Evolutionary conservation across 2,113 vertebrate genomes (phyloP).

Genomic region (Turdus rufiventris): DNA sequence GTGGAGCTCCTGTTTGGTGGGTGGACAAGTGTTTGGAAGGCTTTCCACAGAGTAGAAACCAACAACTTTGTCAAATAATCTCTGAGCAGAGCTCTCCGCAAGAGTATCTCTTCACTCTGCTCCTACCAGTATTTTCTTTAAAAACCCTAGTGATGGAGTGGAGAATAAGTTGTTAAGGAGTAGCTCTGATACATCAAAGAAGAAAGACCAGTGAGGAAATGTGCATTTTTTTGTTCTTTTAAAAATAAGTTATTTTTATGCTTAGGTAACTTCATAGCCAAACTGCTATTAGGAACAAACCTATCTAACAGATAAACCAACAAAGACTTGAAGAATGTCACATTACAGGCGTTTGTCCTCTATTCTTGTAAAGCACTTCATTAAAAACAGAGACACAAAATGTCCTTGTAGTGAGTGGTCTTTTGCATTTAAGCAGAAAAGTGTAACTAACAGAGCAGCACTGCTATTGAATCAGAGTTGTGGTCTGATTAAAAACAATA

Average conservation of each 20-base stretch:
- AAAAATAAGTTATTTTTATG: background rate
- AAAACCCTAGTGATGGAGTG: background rate
- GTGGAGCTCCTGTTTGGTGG: background rate
- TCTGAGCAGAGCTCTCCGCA: background rate
- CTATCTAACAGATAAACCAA: background rate
- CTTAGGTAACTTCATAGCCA: background rate
- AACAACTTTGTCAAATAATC: background rate
- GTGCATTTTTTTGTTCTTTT: accelerated
- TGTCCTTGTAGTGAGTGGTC: background rate
- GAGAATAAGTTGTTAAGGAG: background rate
- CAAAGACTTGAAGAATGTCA: background rate
- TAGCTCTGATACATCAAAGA: background rate
- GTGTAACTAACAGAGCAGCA: background rate
- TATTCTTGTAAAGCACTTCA: slow-evolving; percentile 9
- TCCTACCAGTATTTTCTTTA: background rate
- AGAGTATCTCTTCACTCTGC: background rate
- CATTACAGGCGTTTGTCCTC: slow-evolving; percentile 24
- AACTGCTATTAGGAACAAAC: background rate
- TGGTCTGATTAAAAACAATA: background rate
- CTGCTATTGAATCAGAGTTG: background rate
- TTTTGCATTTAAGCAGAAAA: slow-evolving; percentile 6
- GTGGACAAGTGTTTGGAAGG: background rate
- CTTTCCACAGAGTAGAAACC: background rate
- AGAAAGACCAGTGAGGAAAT: background rate
- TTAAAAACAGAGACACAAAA: slow-evolving; percentile 17